Evolutionary conservation across 2,113 vertebrate species (phyloP), one percentile per base, ranked within the genome.

Genomic region (Theristicus caerulescens): DNA sequence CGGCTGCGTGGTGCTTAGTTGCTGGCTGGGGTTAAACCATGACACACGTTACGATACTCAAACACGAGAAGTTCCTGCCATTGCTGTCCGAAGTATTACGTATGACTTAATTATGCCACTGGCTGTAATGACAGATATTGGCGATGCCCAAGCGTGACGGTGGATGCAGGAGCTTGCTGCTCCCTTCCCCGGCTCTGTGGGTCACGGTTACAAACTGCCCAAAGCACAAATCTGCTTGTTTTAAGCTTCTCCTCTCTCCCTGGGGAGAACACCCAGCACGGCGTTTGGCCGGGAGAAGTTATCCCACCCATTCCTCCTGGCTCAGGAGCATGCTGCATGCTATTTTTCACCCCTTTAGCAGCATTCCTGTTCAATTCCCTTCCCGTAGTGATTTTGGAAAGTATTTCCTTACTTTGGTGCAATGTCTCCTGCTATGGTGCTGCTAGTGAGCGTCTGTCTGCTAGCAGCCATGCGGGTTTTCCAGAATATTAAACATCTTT

Each of bases 401-500:
- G 17, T 2, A 64, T 31, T 42, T 82, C 42, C 57, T 55, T 14
- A 3, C 9, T 77, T 54, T 27, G 36, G 55, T 27, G 29, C 7
- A 12, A 77, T 0, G 5, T 2, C 7, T 10, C 17, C 42, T 0
- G 0, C 40, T 15, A 29, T 1, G 5, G 42, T 2, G 7, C 20
- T 47, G 52, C 21, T 19, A 14, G 13, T 0, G 7, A 83, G n/a
- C 3, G 2, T 1, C 52, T 13, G 13, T 10, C 47, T 34, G 8
- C 22, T n/a, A 42, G 19, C 25, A 17, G 57, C 44, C 72, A 21
- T 0, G 7, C 1, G 14, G 47, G 4, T 16, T 42, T 42, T 34
- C 86, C 80, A 44, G 52, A 62, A 46, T 3, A 64, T 13, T 20
- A 51, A 65, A 46, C 1, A 3, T 7, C 6, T 16, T 80, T 47